Conservation (phyloP, 2,113 vertebrate genomes). For the Platysteira castanea region DNA sequence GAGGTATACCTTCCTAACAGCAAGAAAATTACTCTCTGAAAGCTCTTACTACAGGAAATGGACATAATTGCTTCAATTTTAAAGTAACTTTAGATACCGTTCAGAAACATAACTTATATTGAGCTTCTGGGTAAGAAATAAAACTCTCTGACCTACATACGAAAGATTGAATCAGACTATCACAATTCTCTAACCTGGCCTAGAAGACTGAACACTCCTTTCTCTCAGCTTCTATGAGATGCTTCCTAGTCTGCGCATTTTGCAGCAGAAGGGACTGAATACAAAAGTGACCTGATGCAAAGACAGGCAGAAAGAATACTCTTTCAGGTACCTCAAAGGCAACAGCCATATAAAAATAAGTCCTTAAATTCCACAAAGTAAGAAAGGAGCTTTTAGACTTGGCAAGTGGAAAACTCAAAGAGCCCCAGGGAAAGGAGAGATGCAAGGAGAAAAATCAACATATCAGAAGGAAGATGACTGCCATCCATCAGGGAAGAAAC, state of each 20-base stretch:
- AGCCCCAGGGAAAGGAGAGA: background rate
- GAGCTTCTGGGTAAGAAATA: background rate
- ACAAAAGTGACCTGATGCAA: background rate
- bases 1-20: background rate
- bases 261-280: background rate
- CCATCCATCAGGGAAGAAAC: background rate
- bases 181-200: background rate
- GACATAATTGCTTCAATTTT: background rate
- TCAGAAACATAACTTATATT: background rate
- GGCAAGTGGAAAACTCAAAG: background rate
- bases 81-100: background rate
- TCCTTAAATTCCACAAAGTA: background rate
- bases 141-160: background rate
- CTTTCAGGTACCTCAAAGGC: background rate
- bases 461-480: background rate
- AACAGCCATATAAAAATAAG: background rate
- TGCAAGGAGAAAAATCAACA: background rate
- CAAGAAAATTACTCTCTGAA: background rate
- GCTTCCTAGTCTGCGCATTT: background rate
- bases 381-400: background rate
- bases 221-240: background rate
- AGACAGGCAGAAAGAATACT: background rate
- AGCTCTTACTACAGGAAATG: background rate
- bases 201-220: background rate
- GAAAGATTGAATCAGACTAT: background rate